phyloP scores from a whole-genome alignment of 2,888 invertebrate genomes.

The Machimus atricapillus region DNA sequence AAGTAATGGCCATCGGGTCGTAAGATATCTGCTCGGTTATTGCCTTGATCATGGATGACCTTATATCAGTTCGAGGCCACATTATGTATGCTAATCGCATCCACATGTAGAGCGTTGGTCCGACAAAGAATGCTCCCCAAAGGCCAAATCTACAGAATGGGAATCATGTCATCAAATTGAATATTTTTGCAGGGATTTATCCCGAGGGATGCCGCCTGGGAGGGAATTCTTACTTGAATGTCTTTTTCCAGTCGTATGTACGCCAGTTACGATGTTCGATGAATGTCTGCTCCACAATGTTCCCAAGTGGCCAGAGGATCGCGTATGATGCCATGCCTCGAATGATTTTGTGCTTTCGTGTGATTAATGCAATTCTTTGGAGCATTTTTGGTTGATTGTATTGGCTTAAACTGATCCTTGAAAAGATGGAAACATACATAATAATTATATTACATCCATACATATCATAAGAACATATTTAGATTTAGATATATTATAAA shows the following conservation, averaged over 20 bases:
- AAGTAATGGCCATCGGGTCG: slow-evolving; percentile 67
- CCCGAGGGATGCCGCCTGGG: not conserved
- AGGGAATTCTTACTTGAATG: slow-evolving; percentile 58
- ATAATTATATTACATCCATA: not conserved
- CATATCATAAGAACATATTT: too few species aligned
- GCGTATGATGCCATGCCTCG: slow-evolving; percentile 69
- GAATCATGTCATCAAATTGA: not conserved
- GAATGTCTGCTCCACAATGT: slow-evolving; percentile 66
- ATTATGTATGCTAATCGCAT: slow-evolving; percentile 67
- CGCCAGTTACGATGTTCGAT: slow-evolving; percentile 64
- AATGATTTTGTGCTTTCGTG: slow-evolving; percentile 64
- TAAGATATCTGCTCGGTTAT: slow-evolving; percentile 67
- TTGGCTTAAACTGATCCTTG: not conserved
- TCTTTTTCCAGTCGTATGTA: slow-evolving; percentile 67
- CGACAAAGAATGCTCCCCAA: slow-evolving; percentile 72
- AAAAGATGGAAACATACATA: not conserved
- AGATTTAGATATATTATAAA: too few species aligned
- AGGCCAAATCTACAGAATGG: slow-evolving; percentile 65
- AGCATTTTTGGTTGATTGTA: slow-evolving; percentile 52
- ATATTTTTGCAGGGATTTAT: not conserved
- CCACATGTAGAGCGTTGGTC: slow-evolving; percentile 74
- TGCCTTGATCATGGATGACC: slow-evolving; percentile 61
- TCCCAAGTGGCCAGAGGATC: slow-evolving; percentile 68
- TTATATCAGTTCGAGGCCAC: slow-evolving; percentile 61
- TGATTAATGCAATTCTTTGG: slow-evolving; percentile 61